These are phyloP conservation scores for Rhineura floridana DNA, from an alignment of 2,113 vertebrate species.

Conservation along the genomic window DNA sequence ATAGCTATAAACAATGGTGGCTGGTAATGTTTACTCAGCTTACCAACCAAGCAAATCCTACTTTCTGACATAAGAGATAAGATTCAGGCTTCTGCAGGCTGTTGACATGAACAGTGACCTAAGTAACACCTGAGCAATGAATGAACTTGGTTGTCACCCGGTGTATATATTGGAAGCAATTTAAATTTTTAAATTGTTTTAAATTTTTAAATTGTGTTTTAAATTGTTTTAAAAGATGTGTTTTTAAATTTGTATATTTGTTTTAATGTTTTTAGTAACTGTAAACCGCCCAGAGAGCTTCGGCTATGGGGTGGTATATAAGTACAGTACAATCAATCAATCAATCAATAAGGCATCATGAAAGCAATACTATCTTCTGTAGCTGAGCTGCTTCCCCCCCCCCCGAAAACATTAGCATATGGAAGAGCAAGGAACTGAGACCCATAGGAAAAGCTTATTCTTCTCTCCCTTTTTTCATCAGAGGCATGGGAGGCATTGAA, in stretches of 20 bases:
- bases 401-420: conserved; percentile 16
- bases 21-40: conserved; percentile 29
- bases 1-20: conserved; percentile 14
- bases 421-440: conserved; percentile 1
- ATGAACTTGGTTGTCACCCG: neutral
- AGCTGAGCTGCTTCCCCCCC: neutral
- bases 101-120: conserved; percentile 3
- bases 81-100: neutral
- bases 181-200: too few species aligned
- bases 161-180: conserved; percentile 9
- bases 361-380: neutral
- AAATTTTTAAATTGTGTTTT: too few species aligned
- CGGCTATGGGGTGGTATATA: too few species aligned
- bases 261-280: too few species aligned
- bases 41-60: conserved; percentile 30
- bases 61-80: neutral
- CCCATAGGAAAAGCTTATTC: neutral
- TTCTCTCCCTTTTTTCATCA: neutral
- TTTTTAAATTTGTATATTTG: too few species aligned
- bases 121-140: conserved; percentile 14
- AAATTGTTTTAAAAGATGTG: too few species aligned
- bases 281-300: too few species aligned
- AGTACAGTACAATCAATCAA: too few species aligned
- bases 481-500: conserved; percentile 29
- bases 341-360: neutral